These are phyloP conservation scores for Tupaia tana DNA, from an alignment of 2,113 vertebrate species.

Conservation along the genomic window DNA sequence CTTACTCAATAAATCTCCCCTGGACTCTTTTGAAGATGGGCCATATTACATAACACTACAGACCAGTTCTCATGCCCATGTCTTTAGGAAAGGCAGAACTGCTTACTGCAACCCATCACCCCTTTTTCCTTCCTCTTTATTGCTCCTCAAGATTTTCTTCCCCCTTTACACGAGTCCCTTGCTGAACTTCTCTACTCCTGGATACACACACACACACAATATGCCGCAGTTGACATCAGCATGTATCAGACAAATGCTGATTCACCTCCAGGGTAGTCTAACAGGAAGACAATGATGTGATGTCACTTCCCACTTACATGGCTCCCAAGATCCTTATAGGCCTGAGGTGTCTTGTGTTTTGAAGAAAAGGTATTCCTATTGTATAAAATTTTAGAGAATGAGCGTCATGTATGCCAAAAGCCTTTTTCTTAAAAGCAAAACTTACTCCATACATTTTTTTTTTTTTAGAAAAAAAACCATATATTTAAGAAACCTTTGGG, in stretches of 20 bases:
- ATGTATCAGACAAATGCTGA: slow-evolving; percentile 1
- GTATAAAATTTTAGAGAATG: slow-evolving; percentile 10
- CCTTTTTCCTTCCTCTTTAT: not conserved
- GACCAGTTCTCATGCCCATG: not conserved
- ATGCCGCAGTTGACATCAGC: not conserved
- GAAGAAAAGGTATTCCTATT: not conserved
- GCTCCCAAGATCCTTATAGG: slow-evolving; percentile 39
- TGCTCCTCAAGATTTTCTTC: not conserved
- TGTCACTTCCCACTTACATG: not conserved
- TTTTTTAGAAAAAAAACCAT: not conserved
- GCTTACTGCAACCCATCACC: not conserved
- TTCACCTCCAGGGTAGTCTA: not conserved
- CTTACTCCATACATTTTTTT: slow-evolving; percentile 17
- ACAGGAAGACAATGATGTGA: slow-evolving; percentile 18
- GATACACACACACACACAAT: not conserved
- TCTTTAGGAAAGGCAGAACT: not conserved
- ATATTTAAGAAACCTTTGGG: not conserved
- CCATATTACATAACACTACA: not conserved
- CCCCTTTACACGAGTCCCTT: not conserved
- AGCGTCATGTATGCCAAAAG: slow-evolving; percentile 22
- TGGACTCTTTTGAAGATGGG: slow-evolving; percentile 13
- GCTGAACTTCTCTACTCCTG: not conserved
- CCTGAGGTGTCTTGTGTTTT: slow-evolving; percentile 30
- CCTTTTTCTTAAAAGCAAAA: slow-evolving; percentile 16
- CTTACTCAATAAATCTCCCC: not conserved